A percentile compares a stretch with the other conserved stretches of the same genome.
Evolutionary conservation across 2,797 vertebrate genomes (phyloP).

Genomic region (Squalus acanthias): DNA sequence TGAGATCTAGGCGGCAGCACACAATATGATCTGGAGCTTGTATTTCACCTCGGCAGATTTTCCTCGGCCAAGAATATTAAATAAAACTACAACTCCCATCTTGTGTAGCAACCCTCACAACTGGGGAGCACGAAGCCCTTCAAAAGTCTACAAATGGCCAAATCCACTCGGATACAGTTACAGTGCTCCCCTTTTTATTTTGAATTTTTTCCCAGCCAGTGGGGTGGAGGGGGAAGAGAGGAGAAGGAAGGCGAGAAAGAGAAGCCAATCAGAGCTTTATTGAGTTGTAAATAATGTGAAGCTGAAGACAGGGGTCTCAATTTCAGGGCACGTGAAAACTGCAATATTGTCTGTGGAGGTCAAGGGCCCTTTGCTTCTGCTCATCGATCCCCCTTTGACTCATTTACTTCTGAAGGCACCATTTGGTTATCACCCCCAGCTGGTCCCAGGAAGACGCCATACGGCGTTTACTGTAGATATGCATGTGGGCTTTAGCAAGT

Average conservation of each 20-base stretch:
- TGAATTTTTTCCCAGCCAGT: not conserved
- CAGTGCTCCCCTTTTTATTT: not conserved
- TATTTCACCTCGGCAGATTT: not conserved
- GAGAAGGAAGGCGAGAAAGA: not conserved
- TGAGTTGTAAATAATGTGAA: slow-evolving; percentile 10
- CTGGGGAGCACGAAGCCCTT: not conserved
- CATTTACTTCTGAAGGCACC: slow-evolving; percentile 6
- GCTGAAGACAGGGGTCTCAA: not conserved
- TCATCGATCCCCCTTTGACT: not conserved
- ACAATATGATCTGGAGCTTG: not conserved
- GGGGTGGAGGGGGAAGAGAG: not conserved
- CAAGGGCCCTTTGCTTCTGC: not conserved
- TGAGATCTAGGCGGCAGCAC: not conserved
- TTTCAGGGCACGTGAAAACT: not conserved
- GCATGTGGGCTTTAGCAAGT: not conserved
- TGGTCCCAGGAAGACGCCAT: not conserved
- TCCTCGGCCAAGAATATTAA: not conserved
- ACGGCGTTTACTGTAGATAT: not conserved
- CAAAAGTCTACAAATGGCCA: not conserved
- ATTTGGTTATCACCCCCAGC: not conserved
- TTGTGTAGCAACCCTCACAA: not conserved
- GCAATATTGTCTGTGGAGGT: not conserved
- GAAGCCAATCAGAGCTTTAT: not conserved
- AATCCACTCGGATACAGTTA: not conserved
- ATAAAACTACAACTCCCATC: not conserved